Conservation (phyloP, 2,113 vertebrate species). For the Cynopterus brachyotis region DNA sequence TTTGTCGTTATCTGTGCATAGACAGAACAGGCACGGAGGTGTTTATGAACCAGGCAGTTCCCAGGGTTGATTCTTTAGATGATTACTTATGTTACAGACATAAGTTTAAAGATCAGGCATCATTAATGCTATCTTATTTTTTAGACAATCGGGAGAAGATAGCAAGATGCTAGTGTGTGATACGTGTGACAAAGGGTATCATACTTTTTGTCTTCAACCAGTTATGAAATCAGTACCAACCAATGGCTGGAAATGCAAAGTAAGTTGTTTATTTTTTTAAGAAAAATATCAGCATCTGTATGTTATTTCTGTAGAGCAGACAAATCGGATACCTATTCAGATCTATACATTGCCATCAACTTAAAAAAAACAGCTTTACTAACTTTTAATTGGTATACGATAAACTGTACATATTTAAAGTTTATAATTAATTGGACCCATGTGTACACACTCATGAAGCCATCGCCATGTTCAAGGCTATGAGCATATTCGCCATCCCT, state of each 20-base stretch:
- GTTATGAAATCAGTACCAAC: constrained; percentile 91
- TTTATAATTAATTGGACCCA: constrained; percentile 3
- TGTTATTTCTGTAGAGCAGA: constrained; percentile 33
- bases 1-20: not conserved
- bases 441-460: not conserved
- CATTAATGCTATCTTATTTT: constrained; percentile 67
- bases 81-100: constrained; percentile 14
- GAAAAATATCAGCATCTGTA: constrained; percentile 42
- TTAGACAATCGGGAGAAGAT: constrained; percentile 92
- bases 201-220: constrained; percentile 95
- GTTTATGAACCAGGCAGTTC: not conserved
- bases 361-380: not conserved
- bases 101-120: constrained; percentile 54
- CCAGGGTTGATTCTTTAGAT: constrained; percentile 17
- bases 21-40: not conserved
- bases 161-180: constrained; percentile 95
- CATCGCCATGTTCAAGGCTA: not conserved
- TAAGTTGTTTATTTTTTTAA: constrained; percentile 81
- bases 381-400: not conserved
- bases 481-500: not conserved
- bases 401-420: not conserved
- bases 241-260: constrained; percentile 96
- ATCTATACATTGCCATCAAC: not conserved
- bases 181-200: constrained; percentile 96
- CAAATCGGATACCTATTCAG: constrained; percentile 11